Evolutionary conservation across 2,888 invertebrate genomes (phyloP), one percentile per base, ranked within the genome.

Genomic region (Noctua janthe): DNA sequence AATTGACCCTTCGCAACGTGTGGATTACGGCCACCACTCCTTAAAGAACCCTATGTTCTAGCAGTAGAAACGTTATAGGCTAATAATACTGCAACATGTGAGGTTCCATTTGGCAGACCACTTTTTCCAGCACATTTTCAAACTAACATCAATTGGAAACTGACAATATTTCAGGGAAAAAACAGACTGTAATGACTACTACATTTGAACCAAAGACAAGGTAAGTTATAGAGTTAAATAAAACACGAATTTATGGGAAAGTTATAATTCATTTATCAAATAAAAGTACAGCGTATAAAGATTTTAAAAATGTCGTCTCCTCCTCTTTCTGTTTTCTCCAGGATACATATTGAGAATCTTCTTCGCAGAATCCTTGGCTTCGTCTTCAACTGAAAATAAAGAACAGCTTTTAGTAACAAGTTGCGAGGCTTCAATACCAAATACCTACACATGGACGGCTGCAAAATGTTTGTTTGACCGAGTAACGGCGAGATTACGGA

Each of bases 271-370:
- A 59, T 15, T 23, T 51, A 59, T 13, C 8, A 75, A 64, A 47
- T 8, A n/a, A 8, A 29, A 39, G 69, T 29, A 17, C 0, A n/a
- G 62, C 64, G 70, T 59, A 56, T 39, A 56, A 29, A 66, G 15
- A 2, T 2, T 43, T 78, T 64, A 83, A 79, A 70, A 84, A 67
- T 77, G 87, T 69, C 87, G 74, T 75, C 89, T 78, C 11, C 90
- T 87, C 11, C 90, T 86, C 6, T 87, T 92, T 43, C 85, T 92
- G 62, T 96, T 95, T 29, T 93, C 92, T 10, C 13, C 64, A 4
- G 94, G 93, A 84, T 96, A 95, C 90, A 92, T 91, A 0, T 85
- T 71, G 0, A 92, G 43, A 64, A 96, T 95, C 82, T 88, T 93
- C 23, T 90, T 87, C 0, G 84, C 81, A 15, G 77, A 90, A 49